A percentile compares a stretch with the other conserved stretches of the same genome.
These are phyloP conservation scores for Garra rufa DNA, from an alignment of 2,113 vertebrate genomes.

Conservation along the genomic window DNA sequence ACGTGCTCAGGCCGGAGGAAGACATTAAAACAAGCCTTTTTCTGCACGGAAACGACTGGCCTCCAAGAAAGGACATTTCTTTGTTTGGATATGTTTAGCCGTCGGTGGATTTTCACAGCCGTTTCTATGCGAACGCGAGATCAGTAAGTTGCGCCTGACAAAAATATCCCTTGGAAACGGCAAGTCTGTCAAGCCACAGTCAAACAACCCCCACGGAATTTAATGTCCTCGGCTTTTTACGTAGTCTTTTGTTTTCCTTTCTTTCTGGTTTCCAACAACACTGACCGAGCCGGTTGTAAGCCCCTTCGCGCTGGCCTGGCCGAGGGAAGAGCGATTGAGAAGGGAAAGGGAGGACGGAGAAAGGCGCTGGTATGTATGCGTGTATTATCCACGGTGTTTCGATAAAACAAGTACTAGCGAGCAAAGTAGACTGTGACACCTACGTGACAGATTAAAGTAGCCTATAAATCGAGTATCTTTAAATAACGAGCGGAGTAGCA, in stretches of 20 bases:
- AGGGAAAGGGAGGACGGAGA: neutral
- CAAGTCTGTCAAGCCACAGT: neutral
- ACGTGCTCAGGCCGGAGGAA: constrained; percentile 70
- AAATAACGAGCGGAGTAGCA: neutral
- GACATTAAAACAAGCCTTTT: constrained; percentile 51
- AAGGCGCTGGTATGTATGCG: constrained; percentile 23
- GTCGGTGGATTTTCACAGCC: constrained; percentile 1
- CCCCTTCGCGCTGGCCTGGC: constrained; percentile 23
- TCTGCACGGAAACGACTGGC: constrained; percentile 35
- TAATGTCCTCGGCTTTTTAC: constrained; percentile 1
- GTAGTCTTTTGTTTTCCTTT: neutral
- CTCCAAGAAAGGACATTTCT: constrained; percentile 35
- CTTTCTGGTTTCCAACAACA: constrained; percentile 5
- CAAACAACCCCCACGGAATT: neutral
- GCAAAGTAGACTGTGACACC: neutral
- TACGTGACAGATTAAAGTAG: neutral
- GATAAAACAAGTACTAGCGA: neutral
- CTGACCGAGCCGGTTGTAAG: constrained; percentile 25
- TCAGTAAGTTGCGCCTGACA: constrained; percentile 19
- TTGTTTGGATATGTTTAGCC: constrained; percentile 31
- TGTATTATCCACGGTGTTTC: constrained; percentile 12
- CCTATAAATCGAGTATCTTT: neutral
- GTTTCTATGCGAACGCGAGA: constrained; percentile 32
- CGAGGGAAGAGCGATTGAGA: constrained; percentile 12
- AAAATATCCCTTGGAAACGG: constrained; percentile 10